A percentile compares a stretch with the other conserved stretches of the same genome.
Evolutionary conservation across 2,797 vertebrate species (phyloP).

Genomic region (Chloroceryle inda): DNA sequence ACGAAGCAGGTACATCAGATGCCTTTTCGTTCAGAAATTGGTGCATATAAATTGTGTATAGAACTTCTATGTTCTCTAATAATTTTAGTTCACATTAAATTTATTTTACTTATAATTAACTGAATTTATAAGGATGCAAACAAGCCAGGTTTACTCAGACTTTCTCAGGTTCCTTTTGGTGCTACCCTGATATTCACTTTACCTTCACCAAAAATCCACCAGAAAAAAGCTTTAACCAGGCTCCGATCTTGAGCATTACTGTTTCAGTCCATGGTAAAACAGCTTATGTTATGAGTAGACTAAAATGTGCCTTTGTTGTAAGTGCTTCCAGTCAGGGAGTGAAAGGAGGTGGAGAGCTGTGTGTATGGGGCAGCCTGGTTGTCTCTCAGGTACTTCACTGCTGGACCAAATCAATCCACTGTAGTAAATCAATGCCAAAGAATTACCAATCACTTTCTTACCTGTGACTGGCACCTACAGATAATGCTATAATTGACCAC

Average conservation of each 20-base stretch:
- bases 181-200: not conserved
- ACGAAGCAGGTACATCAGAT: not conserved
- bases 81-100: not conserved
- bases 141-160: not conserved
- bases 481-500: not conserved
- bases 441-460: not conserved
- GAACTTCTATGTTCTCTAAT: not conserved
- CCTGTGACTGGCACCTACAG: not conserved
- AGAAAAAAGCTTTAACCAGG: not conserved
- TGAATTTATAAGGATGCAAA: not conserved
- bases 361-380: not conserved
- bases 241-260: not conserved
- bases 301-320: not conserved
- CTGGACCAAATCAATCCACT: not conserved
- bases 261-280: not conserved
- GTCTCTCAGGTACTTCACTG: not conserved
- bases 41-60: not conserved
- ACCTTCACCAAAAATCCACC: not conserved
- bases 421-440: not conserved
- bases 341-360: not conserved
- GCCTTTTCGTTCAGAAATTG: not conserved
- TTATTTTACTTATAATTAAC: not conserved
- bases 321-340: not conserved
- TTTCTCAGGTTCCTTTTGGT: not conserved
- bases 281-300: not conserved